Percentiles rank a stretch among this genome's conserved stretches.
These are phyloP conservation scores for Campylomormyrus tamandua DNA, from an alignment of 2,113 vertebrate genomes.

Conservation along the genomic window DNA sequence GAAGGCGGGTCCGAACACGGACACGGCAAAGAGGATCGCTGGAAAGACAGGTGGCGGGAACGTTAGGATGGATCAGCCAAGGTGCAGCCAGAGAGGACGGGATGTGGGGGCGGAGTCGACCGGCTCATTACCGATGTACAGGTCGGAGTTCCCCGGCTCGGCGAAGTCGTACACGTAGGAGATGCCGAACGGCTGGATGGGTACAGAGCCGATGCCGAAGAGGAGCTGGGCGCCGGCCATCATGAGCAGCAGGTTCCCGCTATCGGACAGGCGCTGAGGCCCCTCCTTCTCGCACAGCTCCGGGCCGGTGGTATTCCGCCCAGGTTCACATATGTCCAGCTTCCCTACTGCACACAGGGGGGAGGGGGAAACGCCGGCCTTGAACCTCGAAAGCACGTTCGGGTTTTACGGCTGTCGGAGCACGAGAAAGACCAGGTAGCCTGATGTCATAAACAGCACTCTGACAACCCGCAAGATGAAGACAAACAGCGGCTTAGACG, in stretches of 20 bases:
- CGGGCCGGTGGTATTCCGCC: conserved; percentile 32
- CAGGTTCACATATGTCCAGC: conserved; percentile 48
- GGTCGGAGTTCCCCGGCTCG: conserved; percentile 73
- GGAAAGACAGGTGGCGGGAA: conserved; percentile 23
- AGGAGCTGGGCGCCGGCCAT: conserved; percentile 85
- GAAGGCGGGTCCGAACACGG: conserved; percentile 83
- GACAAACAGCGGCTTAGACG: background rate
- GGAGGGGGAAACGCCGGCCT: background rate
- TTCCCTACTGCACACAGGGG: conserved; percentile 34
- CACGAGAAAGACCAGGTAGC: background rate
- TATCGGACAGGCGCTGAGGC: conserved; percentile 49
- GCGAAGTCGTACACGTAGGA: conserved; percentile 92
- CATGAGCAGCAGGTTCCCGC: conserved; percentile 73
- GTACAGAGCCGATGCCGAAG: conserved; percentile 83
- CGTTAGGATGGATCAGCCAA: background rate
- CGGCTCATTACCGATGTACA: conserved; percentile 77
- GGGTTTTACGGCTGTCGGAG: background rate
- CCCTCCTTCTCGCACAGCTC: conserved; percentile 43
- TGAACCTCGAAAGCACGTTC: background rate
- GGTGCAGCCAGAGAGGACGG: background rate
- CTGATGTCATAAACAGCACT: background rate
- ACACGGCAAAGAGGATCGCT: conserved; percentile 88
- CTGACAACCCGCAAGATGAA: background rate
- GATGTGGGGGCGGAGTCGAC: too few species aligned
- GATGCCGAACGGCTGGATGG: conserved; percentile 93